A percentile compares a stretch with the other conserved stretches of the same genome.
phyloP scores from a whole-genome alignment of 2,888 invertebrate species.

The Cheilosia grossa region DNA sequence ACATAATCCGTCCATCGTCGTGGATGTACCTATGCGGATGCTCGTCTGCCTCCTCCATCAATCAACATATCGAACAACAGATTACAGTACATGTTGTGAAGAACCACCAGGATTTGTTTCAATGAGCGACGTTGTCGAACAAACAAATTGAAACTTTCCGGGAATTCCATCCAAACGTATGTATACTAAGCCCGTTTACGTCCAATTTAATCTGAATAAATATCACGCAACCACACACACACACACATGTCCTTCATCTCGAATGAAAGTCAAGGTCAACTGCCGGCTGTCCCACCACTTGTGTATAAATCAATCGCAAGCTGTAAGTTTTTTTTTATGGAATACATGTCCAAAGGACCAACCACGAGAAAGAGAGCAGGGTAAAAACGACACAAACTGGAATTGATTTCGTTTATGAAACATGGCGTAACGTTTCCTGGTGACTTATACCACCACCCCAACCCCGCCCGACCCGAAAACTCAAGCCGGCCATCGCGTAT shows the following conservation, averaged over 20 bases:
- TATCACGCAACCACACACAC: constrained; percentile 64
- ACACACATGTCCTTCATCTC: constrained; percentile 17
- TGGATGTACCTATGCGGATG: constrained; percentile 25
- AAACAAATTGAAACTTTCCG: constrained; percentile 73
- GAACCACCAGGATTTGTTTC: constrained; percentile 39
- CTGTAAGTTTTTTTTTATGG: neutral
- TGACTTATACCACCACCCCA: constrained; percentile 38
- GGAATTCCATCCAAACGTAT: constrained; percentile 53
- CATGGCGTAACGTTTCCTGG: constrained; percentile 47
- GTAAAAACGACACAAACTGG: neutral
- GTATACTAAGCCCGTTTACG: constrained; percentile 68
- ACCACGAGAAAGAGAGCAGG: neutral
- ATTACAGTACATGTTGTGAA: constrained; percentile 60
- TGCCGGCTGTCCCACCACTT: constrained; percentile 22
- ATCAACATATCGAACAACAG: constrained; percentile 68
- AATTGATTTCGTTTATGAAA: constrained; percentile 71
- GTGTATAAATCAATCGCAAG: constrained; percentile 67
- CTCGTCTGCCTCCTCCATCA: constrained; percentile 36
- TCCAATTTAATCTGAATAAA: constrained; percentile 73
- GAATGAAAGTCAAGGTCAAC: constrained; percentile 66
- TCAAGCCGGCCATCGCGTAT: neutral
- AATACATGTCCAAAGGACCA: neutral
- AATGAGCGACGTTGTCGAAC: constrained; percentile 12
- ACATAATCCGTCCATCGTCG: constrained; percentile 68
- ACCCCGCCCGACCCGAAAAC: constrained; percentile 6